A percentile compares a stretch with the other conserved stretches of the same genome.
Conservation (phyloP, 1,140 invertebrate genomes). For the Drosophila ananassae region DNA sequence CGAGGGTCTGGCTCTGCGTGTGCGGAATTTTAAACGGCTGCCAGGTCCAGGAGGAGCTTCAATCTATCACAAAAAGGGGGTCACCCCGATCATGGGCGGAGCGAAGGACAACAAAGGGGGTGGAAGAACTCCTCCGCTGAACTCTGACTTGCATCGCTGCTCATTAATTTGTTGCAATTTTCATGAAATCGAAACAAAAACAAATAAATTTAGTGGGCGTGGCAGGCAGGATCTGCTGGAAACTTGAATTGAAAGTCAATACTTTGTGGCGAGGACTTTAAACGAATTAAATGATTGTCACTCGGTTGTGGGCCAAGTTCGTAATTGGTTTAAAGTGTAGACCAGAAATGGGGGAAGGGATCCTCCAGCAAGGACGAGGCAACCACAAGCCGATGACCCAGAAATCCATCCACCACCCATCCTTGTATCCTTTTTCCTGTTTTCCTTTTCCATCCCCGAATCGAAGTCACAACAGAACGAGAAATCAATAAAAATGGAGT, state of each 20-base stretch:
- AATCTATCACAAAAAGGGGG: constrained; percentile 40
- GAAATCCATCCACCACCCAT: constrained; percentile 24
- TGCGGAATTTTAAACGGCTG: constrained; percentile 64
- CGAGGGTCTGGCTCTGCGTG: constrained; percentile 36
- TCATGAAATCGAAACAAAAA: constrained; percentile 15
- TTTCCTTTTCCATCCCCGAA: constrained; percentile 14
- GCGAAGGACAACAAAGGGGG: not conserved
- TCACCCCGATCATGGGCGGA: constrained; percentile 1
- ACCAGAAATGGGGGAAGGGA: not conserved
- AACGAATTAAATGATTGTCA: constrained; percentile 34
- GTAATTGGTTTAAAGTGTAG: constrained; percentile 34
- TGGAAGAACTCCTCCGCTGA: constrained; percentile 10
- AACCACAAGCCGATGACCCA: constrained; percentile 40
- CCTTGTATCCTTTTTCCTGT: not conserved
- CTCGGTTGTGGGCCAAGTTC: constrained; percentile 27
- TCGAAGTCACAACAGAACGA: constrained; percentile 39
- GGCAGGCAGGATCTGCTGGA: not conserved
- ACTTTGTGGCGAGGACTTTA: constrained; percentile 26
- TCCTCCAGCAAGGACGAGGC: constrained; percentile 3
- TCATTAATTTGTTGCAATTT: constrained; percentile 55
- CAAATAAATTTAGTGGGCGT: constrained; percentile 23
- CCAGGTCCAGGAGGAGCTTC: constrained; percentile 50
- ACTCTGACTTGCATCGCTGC: constrained; percentile 51
- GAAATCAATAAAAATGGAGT: constrained; percentile 41
- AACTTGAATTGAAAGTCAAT: constrained; percentile 21